These are phyloP conservation scores for Baryphthengus martii DNA, from an alignment of 2,113 vertebrate genomes.

Conservation along the genomic window DNA sequence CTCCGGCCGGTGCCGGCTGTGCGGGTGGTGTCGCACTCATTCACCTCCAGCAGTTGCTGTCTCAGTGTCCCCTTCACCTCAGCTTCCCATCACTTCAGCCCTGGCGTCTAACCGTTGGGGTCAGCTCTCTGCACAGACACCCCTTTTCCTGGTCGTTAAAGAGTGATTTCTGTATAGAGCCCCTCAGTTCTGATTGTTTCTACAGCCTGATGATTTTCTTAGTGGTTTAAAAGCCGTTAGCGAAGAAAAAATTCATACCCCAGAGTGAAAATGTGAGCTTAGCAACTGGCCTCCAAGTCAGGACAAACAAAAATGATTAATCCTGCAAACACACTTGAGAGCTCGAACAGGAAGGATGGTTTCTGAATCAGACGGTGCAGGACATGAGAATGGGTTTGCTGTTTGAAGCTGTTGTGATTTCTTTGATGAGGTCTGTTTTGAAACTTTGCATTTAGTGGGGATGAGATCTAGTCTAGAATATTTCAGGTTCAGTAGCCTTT, in stretches of 20 bases:
- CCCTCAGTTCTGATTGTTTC: neutral
- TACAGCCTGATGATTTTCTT: neutral
- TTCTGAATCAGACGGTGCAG: neutral
- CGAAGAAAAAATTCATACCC: neutral
- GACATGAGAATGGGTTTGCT: neutral
- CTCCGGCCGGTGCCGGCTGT: neutral
- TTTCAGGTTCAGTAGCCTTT: neutral
- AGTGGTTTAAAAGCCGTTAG: neutral
- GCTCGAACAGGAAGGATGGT: neutral
- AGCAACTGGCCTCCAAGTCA: neutral
- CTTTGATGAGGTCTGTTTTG: neutral
- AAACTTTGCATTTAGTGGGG: neutral
- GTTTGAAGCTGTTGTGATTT: neutral
- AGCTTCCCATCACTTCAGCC: neutral
- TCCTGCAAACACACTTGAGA: neutral
- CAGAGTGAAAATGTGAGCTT: neutral
- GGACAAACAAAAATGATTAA: neutral
- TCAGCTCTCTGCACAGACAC: neutral
- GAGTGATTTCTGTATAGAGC: neutral
- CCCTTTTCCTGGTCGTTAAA: neutral
- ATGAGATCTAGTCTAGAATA: neutral
- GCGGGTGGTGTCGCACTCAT: neutral
- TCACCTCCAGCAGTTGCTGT: neutral
- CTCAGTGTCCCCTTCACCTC: neutral
- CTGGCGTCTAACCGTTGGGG: neutral